Percentiles rank a stretch among this genome's conserved stretches.
These are phyloP conservation scores for Manacus vitellinus DNA, from an alignment of 2,113 vertebrate species.

Conservation along the genomic window DNA sequence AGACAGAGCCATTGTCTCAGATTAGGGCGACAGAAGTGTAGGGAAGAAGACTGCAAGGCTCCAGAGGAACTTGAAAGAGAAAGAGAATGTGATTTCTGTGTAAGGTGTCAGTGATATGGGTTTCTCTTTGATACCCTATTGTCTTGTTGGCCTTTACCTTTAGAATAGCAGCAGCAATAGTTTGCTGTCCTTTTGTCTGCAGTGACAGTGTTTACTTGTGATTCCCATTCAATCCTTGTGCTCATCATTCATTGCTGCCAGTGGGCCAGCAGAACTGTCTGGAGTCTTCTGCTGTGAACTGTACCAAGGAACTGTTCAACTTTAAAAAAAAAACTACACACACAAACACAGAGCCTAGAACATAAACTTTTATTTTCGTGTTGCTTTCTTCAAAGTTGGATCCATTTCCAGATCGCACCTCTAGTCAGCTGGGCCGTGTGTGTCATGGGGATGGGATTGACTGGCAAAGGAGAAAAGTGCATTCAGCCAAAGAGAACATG, in stretches of 20 bases:
- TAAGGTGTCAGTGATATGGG: background rate
- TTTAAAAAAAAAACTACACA: background rate
- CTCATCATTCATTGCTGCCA: background rate
- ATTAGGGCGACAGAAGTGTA: background rate
- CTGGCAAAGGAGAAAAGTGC: background rate
- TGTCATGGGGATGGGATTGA: background rate
- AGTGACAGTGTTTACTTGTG: background rate
- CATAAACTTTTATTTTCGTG: background rate
- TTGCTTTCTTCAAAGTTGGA: background rate
- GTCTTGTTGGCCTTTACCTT: background rate
- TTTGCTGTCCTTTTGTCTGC: background rate
- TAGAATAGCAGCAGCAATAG: background rate
- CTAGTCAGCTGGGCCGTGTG: background rate
- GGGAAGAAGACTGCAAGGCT: background rate
- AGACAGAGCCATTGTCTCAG: background rate
- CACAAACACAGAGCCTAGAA: background rate
- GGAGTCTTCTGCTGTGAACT: background rate
- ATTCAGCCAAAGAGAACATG: background rate
- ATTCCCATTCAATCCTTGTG: background rate
- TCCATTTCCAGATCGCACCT: background rate
- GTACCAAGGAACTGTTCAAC: background rate
- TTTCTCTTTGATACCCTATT: background rate
- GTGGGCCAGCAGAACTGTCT: background rate
- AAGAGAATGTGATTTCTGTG: background rate
- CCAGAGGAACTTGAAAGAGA: background rate